Percentiles rank a stretch among this genome's conserved stretches.
Evolutionary conservation across 2,888 invertebrate species (phyloP).

Genomic region (Yponomeuta plumbellus): DNA sequence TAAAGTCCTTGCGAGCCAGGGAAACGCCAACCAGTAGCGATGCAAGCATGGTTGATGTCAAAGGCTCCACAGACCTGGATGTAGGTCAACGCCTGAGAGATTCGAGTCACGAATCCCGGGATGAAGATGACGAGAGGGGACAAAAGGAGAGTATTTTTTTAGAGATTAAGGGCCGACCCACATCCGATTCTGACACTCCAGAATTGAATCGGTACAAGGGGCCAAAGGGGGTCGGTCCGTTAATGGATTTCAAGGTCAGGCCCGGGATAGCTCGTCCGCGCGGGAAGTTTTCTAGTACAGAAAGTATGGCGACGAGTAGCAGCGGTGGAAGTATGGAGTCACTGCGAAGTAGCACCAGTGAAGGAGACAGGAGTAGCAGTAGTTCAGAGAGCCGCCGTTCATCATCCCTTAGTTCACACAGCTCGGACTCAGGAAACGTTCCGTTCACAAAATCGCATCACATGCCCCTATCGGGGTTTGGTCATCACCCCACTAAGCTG

Average conservation of each 20-base stretch:
- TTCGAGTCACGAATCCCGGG: conserved; percentile 74
- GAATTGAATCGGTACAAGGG: conserved; percentile 73
- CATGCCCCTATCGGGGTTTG: conserved; percentile 81
- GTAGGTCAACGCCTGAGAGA: conserved; percentile 70
- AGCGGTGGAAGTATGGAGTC: conserved; percentile 93
- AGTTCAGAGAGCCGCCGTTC: conserved; percentile 91
- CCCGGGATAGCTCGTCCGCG: conserved; percentile 71
- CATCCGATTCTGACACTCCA: conserved; percentile 74
- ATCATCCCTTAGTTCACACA: conserved; percentile 89
- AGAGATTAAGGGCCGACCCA: conserved; percentile 84
- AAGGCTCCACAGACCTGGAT: conserved; percentile 70
- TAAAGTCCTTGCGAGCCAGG: conserved; percentile 80
- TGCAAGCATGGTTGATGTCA: conserved; percentile 79
- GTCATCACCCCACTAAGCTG: conserved; percentile 84
- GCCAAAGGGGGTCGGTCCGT: conserved; percentile 76
- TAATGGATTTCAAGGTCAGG: conserved; percentile 80
- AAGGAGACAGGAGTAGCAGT: conserved; percentile 89
- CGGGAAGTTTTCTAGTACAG: conserved; percentile 85
- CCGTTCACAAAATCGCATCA: conserved; percentile 77
- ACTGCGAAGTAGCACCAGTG: conserved; percentile 89
- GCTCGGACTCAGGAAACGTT: conserved; percentile 85
- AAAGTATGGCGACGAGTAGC: conserved; percentile 91
- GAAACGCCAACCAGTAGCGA: conserved; percentile 79
- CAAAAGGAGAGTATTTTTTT: conserved; percentile 82
- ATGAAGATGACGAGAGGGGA: conserved; percentile 83